Evolutionary conservation across 2,888 invertebrate species (phyloP).

Genomic region (Flexamia atlantica): DNA sequence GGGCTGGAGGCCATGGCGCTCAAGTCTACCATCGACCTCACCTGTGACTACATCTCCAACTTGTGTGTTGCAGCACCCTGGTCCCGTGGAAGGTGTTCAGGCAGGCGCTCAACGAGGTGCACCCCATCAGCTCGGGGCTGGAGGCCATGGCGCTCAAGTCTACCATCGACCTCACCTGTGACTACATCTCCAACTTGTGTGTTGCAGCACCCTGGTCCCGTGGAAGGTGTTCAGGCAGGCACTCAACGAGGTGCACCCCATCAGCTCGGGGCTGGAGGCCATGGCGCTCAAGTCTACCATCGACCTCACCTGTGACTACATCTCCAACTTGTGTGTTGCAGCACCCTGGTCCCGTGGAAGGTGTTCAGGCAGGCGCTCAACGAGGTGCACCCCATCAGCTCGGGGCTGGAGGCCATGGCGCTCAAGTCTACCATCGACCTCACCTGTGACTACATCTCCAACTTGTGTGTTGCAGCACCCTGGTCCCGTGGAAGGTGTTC

Average conservation of each 20-base stretch:
- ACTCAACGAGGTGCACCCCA: conserved; percentile 95
- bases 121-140: conserved; percentile 95
- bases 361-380: conserved; percentile 95
- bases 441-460: conserved; percentile 99
- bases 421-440: conserved; percentile 99
- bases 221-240: conserved; percentile 98
- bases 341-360: conserved; percentile 99
- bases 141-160: conserved; percentile 99
- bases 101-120: conserved; percentile 95
- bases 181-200: conserved; percentile 94
- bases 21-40: no score
- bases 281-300: conserved; percentile 99
- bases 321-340: conserved; percentile 92
- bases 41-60: conserved; percentile 98
- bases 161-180: no score
- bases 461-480: conserved; percentile 90
- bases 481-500: conserved; percentile 99
- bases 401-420: conserved; percentile 98
- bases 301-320: conserved; percentile 99
- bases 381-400: conserved; percentile 96
- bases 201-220: conserved; percentile 94
- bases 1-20: conserved; percentile 99
- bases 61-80: conserved; percentile 86
- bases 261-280: conserved; percentile 97
- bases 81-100: conserved; percentile 99